A percentile compares a stretch with the other conserved stretches of the same genome.
Evolutionary conservation across 1,140 invertebrate species (phyloP).

Genomic region (honey bee (Apis mellifera)): Amel_HAv3.1 CM009934.2:8011001-8011500

Average conservation of each 20-base stretch:
- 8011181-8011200: slow-evolving; percentile 30
- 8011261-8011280: background rate
- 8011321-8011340: background rate
- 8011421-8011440: slow-evolving; percentile 8
- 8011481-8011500: background rate
- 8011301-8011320: background rate
- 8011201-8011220: slow-evolving; percentile 30
- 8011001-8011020: no score
- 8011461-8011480: background rate
- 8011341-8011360: background rate
- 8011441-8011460: slow-evolving; percentile 1
- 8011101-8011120: background rate
- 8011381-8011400: slow-evolving; percentile 19
- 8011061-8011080: background rate
- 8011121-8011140: background rate
- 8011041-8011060: no score
- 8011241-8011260: background rate
- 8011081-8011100: background rate
- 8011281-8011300: slow-evolving; percentile 6
- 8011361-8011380: slow-evolving; percentile 29
- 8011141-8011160: background rate
- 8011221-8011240: slow-evolving; percentile 30
- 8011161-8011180: background rate
- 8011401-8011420: slow-evolving; percentile 20
- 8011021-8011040: no score